Evolutionary conservation across 2,888 invertebrate genomes (phyloP).

Genomic region (Chydorus sphaericus): DNA sequence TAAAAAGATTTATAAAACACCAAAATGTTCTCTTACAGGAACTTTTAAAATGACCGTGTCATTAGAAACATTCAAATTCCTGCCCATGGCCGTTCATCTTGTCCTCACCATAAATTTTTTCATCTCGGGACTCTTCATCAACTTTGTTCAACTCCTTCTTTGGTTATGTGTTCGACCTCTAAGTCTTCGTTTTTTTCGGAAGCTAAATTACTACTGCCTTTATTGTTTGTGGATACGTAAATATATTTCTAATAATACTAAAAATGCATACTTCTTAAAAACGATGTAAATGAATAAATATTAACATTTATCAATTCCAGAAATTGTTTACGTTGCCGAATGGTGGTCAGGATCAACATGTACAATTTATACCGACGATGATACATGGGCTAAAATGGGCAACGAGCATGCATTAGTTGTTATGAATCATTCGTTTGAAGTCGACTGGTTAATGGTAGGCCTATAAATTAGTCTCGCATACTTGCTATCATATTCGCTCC

Average conservation of each 20-base stretch:
- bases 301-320: no score
- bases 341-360: conserved; percentile 78
- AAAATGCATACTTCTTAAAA: no score
- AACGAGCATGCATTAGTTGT: conserved; percentile 77
- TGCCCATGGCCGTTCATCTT: not conserved
- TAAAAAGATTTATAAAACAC: no score
- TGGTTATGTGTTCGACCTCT: conserved; percentile 64
- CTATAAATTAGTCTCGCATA: no score
- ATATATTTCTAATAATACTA: no score
- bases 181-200: conserved; percentile 62
- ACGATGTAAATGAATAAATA: no score
- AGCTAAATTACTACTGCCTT: conserved; percentile 75
- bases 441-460: conserved; percentile 90
- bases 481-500: no score
- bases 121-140: conserved; percentile 69
- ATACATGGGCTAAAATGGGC: conserved; percentile 36
- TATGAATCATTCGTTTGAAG: conserved; percentile 91
- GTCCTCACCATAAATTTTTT: conserved; percentile 66
- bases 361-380: conserved; percentile 57
- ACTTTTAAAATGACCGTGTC: no score
- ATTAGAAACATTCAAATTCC: not conserved
- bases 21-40: no score
- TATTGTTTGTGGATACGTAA: conserved; percentile 83
- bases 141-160: conserved; percentile 61
- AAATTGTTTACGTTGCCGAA: conserved; percentile 78